A percentile compares a stretch with the other conserved stretches of the same genome.
Evolutionary conservation across 35 echinoderm and acorn worm genomes (phyloP).

Genomic region (Apostichopus parvimensis): DNA sequence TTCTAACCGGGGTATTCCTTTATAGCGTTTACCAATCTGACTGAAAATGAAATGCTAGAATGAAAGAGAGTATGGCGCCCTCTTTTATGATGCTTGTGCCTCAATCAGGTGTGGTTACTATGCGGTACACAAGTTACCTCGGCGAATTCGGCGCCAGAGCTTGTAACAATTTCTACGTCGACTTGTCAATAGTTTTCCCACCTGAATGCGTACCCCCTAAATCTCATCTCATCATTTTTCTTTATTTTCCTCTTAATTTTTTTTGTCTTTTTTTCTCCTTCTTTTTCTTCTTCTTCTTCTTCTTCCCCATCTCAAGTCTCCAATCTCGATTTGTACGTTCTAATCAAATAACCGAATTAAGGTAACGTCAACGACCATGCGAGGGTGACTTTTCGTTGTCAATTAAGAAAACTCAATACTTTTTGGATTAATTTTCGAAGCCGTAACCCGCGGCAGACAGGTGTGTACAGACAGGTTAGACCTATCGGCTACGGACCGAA

Average conservation of each 20-base stretch:
- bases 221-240: slow-evolving; percentile 47
- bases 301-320: slow-evolving; percentile 31
- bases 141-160: slow-evolving; percentile 20
- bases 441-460: slow-evolving; percentile 52
- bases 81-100: background rate
- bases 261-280: background rate
- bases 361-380: slow-evolving; percentile 53
- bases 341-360: slow-evolving; percentile 68
- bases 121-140: background rate
- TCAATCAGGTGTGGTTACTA: background rate
- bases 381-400: slow-evolving; percentile 64
- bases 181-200: slow-evolving; percentile 58
- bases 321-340: slow-evolving; percentile 50
- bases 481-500: slow-evolving; percentile 49
- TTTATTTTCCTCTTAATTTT: slow-evolving; percentile 17
- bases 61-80: slow-evolving; percentile 14
- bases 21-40: no score
- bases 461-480: slow-evolving; percentile 46
- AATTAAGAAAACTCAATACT: slow-evolving; percentile 70
- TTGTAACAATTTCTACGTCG: slow-evolving; percentile 35
- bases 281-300: background rate
- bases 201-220: slow-evolving; percentile 47
- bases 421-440: slow-evolving; percentile 65
- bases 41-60: no score
- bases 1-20: no score